These are phyloP conservation scores for Drosophila lini DNA, from an alignment of 1,140 invertebrate species.

Conservation along the genomic window DNA sequence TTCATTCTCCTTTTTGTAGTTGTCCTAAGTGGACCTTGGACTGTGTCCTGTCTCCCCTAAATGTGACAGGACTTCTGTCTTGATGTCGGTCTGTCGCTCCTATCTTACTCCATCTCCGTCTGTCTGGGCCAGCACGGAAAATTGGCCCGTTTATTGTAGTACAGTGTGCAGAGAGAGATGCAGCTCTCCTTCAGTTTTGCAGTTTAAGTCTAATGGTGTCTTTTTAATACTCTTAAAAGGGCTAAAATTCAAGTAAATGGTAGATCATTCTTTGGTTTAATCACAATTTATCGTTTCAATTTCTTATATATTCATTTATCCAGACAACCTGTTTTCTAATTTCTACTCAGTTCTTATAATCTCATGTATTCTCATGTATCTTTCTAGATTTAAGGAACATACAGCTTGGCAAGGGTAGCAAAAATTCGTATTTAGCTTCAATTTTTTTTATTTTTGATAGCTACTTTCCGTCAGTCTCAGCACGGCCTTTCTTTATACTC, in stretches of 20 bases:
- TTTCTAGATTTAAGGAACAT: not conserved
- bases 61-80: conserved; percentile 64
- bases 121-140: conserved; percentile 35
- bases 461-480: conserved; percentile 30
- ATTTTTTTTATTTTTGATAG: conserved; percentile 8
- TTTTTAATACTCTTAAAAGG: conserved; percentile 9
- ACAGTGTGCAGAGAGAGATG: conserved; percentile 6
- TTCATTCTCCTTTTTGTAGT: conserved; percentile 45
- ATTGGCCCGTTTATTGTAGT: conserved; percentile 51
- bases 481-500: conserved; percentile 37
- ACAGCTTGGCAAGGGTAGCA: not conserved
- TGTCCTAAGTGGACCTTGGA: conserved; percentile 55
- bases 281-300: not conserved
- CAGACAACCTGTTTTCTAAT: not conserved
- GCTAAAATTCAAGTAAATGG: too few relatives aligned
- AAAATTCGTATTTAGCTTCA: not conserved
- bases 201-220: not conserved
- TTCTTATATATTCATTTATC: not conserved
- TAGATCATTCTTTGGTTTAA: not conserved
- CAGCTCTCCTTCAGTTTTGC: not conserved
- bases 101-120: conserved; percentile 34
- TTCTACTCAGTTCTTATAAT: not conserved
- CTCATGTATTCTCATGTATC: too few relatives aligned
- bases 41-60: conserved; percentile 39
- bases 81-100: conserved; percentile 18